These are phyloP conservation scores for Echinometra lucunter DNA, from an alignment of 53 echinoderm and acorn worm species.

Conservation along the genomic window DNA sequence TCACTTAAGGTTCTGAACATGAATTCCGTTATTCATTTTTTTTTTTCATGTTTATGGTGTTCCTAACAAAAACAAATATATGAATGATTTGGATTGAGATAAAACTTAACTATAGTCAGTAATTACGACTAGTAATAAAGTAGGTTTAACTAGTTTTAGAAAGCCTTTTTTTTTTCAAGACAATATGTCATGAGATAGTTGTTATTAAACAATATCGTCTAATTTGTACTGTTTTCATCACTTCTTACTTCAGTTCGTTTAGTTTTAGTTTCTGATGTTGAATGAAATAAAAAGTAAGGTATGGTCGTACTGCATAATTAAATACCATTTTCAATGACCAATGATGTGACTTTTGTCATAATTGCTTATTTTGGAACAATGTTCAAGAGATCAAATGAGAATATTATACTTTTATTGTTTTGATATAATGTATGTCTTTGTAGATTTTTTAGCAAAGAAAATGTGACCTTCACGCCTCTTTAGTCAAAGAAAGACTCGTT, in stretches of 20 bases:
- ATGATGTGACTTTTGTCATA: not conserved
- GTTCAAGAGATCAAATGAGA: not conserved
- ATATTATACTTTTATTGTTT: not conserved
- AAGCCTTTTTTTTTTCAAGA: not conserved
- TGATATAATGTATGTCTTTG: not conserved
- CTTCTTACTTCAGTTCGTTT: not conserved
- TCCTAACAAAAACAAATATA: not conserved
- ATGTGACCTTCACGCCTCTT: not conserved
- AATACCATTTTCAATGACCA: not conserved
- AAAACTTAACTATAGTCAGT: not conserved
- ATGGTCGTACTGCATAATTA: not conserved
- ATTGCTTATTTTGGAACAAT: not conserved
- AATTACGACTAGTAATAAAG: not conserved
- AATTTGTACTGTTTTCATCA: not conserved
- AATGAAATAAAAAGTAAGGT: not conserved
- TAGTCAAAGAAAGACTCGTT: too few relatives aligned
- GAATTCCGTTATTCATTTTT: not conserved
- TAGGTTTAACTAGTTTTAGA: not conserved
- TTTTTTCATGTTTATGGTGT: not conserved
- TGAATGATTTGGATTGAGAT: not conserved
- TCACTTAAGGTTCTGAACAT: not conserved
- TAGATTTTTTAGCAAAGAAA: not conserved
- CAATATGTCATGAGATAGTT: not conserved
- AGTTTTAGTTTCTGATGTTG: constrained; percentile 2
- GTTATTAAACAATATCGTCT: not conserved